Evolutionary conservation across 2,888 invertebrate genomes (phyloP), one percentile per base, ranked within the genome.

Genomic region (Macaria notata): DNA sequence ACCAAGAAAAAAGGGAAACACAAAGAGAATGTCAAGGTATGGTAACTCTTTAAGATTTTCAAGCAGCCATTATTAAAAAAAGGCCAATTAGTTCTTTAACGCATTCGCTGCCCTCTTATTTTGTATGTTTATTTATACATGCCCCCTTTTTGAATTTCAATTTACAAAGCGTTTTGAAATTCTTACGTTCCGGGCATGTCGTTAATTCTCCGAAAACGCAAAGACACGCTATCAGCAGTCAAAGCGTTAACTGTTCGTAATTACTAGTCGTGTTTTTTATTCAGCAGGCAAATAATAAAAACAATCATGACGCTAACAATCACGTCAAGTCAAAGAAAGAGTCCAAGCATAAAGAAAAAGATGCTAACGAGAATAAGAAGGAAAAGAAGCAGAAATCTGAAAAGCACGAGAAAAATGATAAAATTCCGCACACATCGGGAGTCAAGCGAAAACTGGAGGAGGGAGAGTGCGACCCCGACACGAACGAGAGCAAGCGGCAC

Each of bases 381-480:
- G 84, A 84, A 50, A 90, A 88, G 67, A 83, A 78, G 61, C 69
- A 78, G 31, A 88, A 86, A 70, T 47, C 70, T 4, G 86, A 82
- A 3, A 81, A 79, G 62, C 55, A 70, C 4, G 83, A 82, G 42
- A 86, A 78, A 62, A 86, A 78, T 64, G 85, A 87, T 46, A 88
- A 90, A 69, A 70, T 63, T 61, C 78, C 86, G 38, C 87, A 88
- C 44, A 65, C 84, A 8, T 86, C 90, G 9, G 90, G 89, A 41
- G 73, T 86, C 1, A 92, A 92, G 68, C 83, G 94, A 62, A 93
- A 93, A 73, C 79, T 93, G 33, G 93, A 93, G 68, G 93, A 94
- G 63, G 93, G 92, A 0, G 92, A 90, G 69, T 89, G 88, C 61
- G 90, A 92, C 61, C 86, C 88, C 1, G 92, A 92, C 44, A 75